Percentiles rank a stretch among this genome's conserved stretches.
Conservation (phyloP, 2,888 invertebrate genomes). For the Andrena trimmerana region DNA sequence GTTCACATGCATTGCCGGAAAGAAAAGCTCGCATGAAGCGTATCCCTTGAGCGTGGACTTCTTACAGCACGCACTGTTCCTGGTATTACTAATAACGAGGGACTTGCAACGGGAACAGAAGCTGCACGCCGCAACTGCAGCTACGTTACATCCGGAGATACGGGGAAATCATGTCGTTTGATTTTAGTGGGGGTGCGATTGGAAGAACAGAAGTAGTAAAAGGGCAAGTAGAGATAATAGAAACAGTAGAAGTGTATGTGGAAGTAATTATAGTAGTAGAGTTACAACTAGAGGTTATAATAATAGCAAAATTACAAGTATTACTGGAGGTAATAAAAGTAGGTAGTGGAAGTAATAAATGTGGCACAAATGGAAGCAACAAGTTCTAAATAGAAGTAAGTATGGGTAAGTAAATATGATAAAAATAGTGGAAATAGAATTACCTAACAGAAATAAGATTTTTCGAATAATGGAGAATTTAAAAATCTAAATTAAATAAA, state of each 20-base stretch:
- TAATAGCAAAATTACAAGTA: neutral
- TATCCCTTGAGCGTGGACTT: slow-evolving; percentile 22
- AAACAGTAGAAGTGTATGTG: neutral
- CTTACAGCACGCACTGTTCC: slow-evolving; percentile 32
- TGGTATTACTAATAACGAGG: slow-evolving; percentile 24
- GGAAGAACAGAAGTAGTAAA: neutral
- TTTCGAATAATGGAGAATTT: too few relatives aligned
- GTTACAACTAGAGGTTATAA: neutral
- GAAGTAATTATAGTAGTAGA: neutral
- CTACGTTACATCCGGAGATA: slow-evolving; percentile 16
- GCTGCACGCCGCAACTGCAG: neutral
- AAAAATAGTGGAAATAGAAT: too few relatives aligned
- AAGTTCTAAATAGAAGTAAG: neutral
- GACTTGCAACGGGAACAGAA: slow-evolving; percentile 8
- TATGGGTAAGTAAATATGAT: too few relatives aligned
- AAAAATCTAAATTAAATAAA: neutral
- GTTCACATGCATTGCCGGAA: slow-evolving; percentile 54
- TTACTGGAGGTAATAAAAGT: neutral
- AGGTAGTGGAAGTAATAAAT: neutral
- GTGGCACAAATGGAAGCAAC: neutral
- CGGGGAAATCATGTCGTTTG: slow-evolving; percentile 14
- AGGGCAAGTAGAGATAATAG: neutral
- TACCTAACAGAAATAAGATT: too few relatives aligned
- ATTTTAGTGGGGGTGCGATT: neutral
- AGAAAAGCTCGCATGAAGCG: slow-evolving; percentile 39